Conservation (phyloP, 1,140 invertebrate genomes). For the Ceratitis capitata region DNA sequence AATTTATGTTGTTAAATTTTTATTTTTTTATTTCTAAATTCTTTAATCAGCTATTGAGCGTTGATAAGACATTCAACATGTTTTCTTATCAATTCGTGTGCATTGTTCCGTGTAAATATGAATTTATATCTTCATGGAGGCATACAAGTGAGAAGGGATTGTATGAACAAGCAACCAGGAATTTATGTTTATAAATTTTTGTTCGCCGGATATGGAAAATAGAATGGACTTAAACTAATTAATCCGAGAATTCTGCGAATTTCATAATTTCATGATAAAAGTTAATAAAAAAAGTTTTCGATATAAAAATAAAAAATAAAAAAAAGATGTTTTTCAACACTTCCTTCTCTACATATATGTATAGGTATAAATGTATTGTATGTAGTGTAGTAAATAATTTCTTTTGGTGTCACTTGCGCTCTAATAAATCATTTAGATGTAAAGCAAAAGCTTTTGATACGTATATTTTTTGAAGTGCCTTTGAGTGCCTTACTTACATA, state of each 20-base stretch:
- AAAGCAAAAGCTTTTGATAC: too few relatives aligned
- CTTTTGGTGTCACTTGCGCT: too few relatives aligned
- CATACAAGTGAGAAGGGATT: neutral
- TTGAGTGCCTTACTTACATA: too few relatives aligned
- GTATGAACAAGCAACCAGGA: neutral
- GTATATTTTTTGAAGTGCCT: too few relatives aligned
- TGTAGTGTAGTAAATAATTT: too few relatives aligned
- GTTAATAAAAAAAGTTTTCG: neutral
- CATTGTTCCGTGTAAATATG: neutral
- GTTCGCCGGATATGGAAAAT: neutral
- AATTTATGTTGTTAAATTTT: too few relatives aligned
- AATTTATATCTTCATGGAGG: neutral
- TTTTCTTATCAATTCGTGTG: neutral
- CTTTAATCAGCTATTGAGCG: neutral
- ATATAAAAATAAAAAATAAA: neutral
- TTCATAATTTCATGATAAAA: too few relatives aligned
- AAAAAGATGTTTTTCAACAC: neutral
- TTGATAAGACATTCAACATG: neutral
- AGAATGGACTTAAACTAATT: neutral
- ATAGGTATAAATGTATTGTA: too few relatives aligned
- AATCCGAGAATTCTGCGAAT: neutral
- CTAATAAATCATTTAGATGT: too few relatives aligned
- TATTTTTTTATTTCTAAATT: neutral
- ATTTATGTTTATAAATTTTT: neutral
- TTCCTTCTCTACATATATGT: too few relatives aligned